Base-by-base conservation (phyloP, 2,888 invertebrate species). In the Falcaria lacertinaria region DNA sequence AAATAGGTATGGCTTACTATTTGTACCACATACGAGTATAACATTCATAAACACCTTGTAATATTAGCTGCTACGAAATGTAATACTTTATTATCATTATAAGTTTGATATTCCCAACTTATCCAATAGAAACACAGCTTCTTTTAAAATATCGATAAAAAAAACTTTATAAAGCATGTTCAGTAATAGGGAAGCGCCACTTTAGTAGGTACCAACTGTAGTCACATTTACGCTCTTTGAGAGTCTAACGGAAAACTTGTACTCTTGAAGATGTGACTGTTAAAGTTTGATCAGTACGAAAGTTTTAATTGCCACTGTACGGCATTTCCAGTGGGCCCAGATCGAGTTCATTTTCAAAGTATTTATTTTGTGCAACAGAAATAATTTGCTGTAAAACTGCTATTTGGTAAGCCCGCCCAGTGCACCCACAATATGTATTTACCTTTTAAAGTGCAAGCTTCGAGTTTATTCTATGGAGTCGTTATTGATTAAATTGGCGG, bases 271-370 rank as follows among this genome's bases (percentile, higher is more conserved):
- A 77, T 79, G 76, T 80, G 79, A 82, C 77, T 77, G 73, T 69
- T 74, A 70, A 81, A 84, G 78, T 85, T 83, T 80, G 80, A 84
- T 83, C 82, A 82, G 75, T 74, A 67, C 57, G 57, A 79, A 84
- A 85, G 80, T 86, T 85, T 84, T 85, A 86, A 86, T 87, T 85
- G 83, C 82, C 67, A 74, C 73, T 80, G 80, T 81, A 81, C 72
- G 74, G 69, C 74, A 75, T 75, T 83, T 75, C 69, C 69, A 72
- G 68, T 60, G 60, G 57, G 60, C 60, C 51, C 55, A 52, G 58
- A 44, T 52, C 48, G 58, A 71, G 67, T 74, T 69, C 62, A 64
- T 69, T 72, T 68, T 61, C 64, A 64, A 72, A 72, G 67, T 64
- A 71, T 75, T 77, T 74, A 70, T 72, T 74, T 73, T 64, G 64